Percentiles rank a stretch among this genome's conserved stretches.
Evolutionary conservation across 2,888 invertebrate genomes (phyloP).

Genomic region (Amphipoea oculea): DNA sequence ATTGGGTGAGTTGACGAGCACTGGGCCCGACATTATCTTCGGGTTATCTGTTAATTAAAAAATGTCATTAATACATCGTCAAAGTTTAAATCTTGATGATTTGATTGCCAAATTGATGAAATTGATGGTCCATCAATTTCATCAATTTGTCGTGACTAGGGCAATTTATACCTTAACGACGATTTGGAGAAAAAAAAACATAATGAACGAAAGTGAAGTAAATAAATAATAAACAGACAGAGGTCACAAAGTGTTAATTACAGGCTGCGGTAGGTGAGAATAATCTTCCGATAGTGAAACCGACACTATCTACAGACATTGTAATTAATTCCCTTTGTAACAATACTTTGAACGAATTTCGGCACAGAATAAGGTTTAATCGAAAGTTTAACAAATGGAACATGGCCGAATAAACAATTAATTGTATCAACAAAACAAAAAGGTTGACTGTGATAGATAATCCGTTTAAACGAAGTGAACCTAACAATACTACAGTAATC

Average conservation of each 20-base stretch:
- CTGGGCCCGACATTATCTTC: conserved; percentile 87
- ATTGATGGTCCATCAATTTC: background rate
- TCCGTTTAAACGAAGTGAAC: background rate
- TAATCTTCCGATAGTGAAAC: conserved; percentile 9
- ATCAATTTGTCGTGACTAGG: background rate
- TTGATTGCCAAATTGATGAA: no score
- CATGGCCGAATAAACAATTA: conserved; percentile 1
- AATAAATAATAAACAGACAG: background rate
- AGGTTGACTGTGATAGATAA: background rate
- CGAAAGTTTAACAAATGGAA: background rate
- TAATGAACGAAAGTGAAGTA: background rate
- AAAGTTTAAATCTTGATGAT: background rate
- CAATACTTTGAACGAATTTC: background rate
- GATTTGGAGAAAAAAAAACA: background rate
- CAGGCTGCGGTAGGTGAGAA: conserved; percentile 17
- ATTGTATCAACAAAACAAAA: background rate
- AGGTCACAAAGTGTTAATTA: conserved; percentile 3
- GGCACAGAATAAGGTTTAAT: background rate
- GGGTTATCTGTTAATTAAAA: conserved; percentile 82
- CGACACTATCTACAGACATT: background rate
- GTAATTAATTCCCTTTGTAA: conserved; percentile 24
- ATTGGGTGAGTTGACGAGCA: conserved; percentile 93
- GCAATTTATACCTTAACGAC: background rate
- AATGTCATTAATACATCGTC: background rate
- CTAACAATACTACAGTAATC: background rate